These are phyloP conservation scores for Pterostichus niger DNA, from an alignment of 2,888 invertebrate species.

Conservation along the genomic window DNA sequence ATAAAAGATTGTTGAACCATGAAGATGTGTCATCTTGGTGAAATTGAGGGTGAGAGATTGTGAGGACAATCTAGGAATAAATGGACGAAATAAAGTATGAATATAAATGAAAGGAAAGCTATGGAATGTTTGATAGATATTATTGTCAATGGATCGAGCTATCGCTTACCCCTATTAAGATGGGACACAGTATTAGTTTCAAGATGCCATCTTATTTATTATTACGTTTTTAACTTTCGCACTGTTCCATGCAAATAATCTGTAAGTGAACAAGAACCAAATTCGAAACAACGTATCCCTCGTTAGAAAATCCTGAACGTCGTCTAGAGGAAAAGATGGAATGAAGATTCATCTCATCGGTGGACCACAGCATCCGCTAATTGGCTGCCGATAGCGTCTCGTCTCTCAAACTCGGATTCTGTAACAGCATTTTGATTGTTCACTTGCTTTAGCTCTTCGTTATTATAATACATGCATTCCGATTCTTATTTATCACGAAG, in stretches of 20 bases:
- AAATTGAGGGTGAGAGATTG: no score
- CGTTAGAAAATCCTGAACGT: conserved; percentile 40
- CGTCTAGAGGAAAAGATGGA: conserved; percentile 19
- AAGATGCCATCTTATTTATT: background rate
- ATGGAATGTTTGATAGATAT: no score
- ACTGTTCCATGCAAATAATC: background rate
- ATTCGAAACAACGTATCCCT: conserved; percentile 29
- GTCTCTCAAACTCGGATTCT: conserved; percentile 9
- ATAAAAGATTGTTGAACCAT: no score
- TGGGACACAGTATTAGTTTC: no score
- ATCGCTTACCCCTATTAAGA: no score
- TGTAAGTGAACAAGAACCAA: conserved; percentile 15
- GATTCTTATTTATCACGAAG: background rate
- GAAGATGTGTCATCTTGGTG: no score
- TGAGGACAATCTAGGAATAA: no score
- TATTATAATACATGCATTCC: background rate
- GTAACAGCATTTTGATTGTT: conserved; percentile 23
- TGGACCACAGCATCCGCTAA: conserved; percentile 62
- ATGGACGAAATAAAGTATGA: no score
- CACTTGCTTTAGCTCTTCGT: background rate
- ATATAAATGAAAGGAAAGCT: no score
- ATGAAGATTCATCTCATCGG: conserved; percentile 35
- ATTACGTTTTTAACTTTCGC: background rate
- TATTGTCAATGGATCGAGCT: no score
- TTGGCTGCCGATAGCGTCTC: conserved; percentile 62